phyloP scores from a whole-genome alignment of 2,888 invertebrate species.

The Pseudolycoriella hygida region DNA sequence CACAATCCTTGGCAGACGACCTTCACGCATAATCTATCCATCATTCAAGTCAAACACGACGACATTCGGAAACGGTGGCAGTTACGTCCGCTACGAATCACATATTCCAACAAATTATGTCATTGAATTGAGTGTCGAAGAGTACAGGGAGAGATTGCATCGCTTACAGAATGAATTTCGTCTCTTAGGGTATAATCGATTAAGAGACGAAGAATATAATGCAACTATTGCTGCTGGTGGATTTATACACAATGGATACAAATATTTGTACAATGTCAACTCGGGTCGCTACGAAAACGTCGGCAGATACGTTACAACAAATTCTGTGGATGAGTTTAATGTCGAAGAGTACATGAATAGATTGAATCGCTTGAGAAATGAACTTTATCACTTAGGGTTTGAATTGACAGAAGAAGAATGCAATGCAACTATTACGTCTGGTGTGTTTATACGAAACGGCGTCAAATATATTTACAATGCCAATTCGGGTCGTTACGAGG shows the following conservation, averaged over 20 bases:
- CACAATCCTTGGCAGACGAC: no score
- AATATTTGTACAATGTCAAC: slow-evolving; percentile 3
- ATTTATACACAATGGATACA: slow-evolving; percentile 6
- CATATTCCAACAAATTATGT: neutral
- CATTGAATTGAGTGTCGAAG: neutral
- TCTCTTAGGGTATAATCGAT: slow-evolving; percentile 4
- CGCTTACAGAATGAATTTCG: neutral
- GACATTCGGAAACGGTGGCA: no score
- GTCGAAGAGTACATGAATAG: neutral
- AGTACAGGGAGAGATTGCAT: slow-evolving; percentile 4
- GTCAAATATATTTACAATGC: slow-evolving; percentile 4
- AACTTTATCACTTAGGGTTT: neutral
- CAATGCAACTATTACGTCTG: neutral
- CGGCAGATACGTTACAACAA: no score
- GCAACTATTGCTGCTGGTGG: slow-evolving; percentile 1
- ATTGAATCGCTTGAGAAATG: no score
- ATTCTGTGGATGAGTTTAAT: neutral
- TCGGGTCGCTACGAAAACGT: slow-evolving; percentile 4
- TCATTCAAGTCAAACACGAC: no score
- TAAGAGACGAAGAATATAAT: slow-evolving; percentile 1
- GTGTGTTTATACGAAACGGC: slow-evolving; percentile 4
- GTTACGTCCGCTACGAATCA: no score
- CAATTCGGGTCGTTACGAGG: slow-evolving; percentile 1
- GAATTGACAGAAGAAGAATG: slow-evolving; percentile 4
- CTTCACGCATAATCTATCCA: no score